Conservation (phyloP, 2,797 vertebrate genomes). For the Chanos chanos region DNA sequence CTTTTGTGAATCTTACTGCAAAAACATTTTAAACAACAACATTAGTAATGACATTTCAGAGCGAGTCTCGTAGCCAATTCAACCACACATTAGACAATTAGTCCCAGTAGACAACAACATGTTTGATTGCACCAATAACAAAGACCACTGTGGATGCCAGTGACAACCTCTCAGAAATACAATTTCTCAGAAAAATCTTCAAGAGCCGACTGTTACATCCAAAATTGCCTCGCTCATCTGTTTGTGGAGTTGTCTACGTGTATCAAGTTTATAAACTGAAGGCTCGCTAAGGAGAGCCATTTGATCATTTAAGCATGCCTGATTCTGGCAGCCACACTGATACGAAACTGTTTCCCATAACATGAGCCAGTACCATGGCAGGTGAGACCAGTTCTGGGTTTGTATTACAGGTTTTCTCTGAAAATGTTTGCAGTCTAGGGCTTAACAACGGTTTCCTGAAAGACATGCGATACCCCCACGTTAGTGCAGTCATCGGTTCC, state of each 20-base stretch:
- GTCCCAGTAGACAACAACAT: background rate
- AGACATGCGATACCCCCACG: constrained; percentile 27
- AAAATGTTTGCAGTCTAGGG: constrained; percentile 19
- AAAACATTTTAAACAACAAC: too few species aligned
- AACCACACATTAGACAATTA: too few species aligned
- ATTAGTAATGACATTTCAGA: too few species aligned
- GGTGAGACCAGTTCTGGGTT: background rate
- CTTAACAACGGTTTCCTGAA: constrained; percentile 31
- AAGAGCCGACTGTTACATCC: background rate
- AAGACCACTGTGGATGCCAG: too few species aligned
- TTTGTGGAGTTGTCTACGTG: constrained; percentile 25
- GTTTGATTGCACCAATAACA: too few species aligned
- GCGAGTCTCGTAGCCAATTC: too few species aligned
- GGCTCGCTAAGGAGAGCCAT: constrained; percentile 18
- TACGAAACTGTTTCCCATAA: background rate
- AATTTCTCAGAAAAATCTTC: constrained; percentile 2
- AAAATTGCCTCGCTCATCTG: background rate
- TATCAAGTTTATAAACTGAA: constrained; percentile 14
- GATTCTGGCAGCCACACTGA: constrained; percentile 5
- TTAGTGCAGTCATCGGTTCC: constrained; percentile 30
- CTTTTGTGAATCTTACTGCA: too few species aligned
- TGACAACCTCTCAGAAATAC: too few species aligned
- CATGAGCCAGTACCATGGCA: constrained; percentile 5
- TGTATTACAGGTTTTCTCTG: constrained; percentile 32
- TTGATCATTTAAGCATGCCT: constrained; percentile 18